Evolutionary conservation across 2,113 vertebrate genomes (phyloP), one percentile per base, ranked within the genome.

Genomic region (Meriones unguiculatus): DNA sequence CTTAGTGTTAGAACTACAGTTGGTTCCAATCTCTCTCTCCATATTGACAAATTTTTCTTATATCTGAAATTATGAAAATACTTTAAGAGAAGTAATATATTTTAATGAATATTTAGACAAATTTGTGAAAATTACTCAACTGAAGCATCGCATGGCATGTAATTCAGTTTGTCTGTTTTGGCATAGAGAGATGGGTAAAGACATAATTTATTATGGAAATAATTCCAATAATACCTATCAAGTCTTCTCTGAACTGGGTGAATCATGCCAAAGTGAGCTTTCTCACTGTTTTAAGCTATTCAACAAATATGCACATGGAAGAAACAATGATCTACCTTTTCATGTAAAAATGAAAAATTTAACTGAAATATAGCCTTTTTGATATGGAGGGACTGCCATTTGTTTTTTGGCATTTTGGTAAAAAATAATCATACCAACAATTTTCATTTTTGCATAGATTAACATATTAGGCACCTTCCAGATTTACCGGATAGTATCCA

Each of bases 51-150:
- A 3, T 20, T 95, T 95, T 28, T 87, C 57, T 30, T 86, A 12
- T 50, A 41, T 41, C 57, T 77, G 38, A 92, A 80, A 90, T 35
- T 28, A 1, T 64, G 32, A 73, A 72, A 46, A 46, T 46, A 11
- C n/a, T 70, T n/a, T 38, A 72, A 18, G 3, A 14, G 0, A 32
- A 82, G 3, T 69, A 52, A 72, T 8, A 72, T 30, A 46, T 96
- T 77, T 59, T 64, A 86, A 67, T 87, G 82, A 89, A 95, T 50
- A 73, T 64, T 88, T 92, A 35, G 15, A 89, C 7, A 89, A 91
- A 86, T 41, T 12, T 89, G 80, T 82, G 38, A 52, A 87, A 88
- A 85, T 54, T 64, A 20, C 22, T 52, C 20, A 78, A 30, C 82
- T 91, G 5, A 81, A 85, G 8, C 14, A 52, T 70, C 64, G 4